Base-by-base conservation (phyloP, 2,113 vertebrate genomes). In the Chaenocephalus aceratus region DNA sequence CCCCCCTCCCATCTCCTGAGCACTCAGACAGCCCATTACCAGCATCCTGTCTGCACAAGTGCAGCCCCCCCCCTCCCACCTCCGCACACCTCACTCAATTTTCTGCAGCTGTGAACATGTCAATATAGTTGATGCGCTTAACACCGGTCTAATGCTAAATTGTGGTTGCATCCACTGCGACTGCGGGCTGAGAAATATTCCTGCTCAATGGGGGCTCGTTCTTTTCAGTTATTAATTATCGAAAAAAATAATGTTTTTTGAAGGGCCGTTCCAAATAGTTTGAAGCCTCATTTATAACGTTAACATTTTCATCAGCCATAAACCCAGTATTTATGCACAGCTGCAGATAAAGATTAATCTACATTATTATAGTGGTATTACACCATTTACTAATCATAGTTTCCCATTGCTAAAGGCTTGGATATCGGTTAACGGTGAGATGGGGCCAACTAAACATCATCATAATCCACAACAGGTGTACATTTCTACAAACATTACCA, bases 51-150 rank as follows among this genome's bases (percentile, higher is more conserved):
- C 80, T 77, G 65, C 71, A 70, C 62, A 0, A 60, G 68, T 75
- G 48, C 63, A 78, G 73, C 41, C 75, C 52, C 69, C 34, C 69
- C 51, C 2, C 21, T 5, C 58, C 30, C 86, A 30, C 54, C 79
- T 74, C 74, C 30, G 75, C 80, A 89, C 80, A 84, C 68, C 87
- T 89, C 80, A 80, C 84, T 93, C 89, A 92, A 94, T 93, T 93
- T 94, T 93, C 89, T 92, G 93, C 94, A 84, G 89, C 87, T 88
- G 87, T 93, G 93, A 91, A 88, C 92, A 91, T 84, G 89, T 80
- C 83, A 89, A 83, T 89, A 91, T 74, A 85, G 88, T 80, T 86
- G 88, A 93, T 85, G 81, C n/a, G 83, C 84, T 88, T 78, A 92
- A 89, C 74, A 84, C 77, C 61, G 53, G 87, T 76, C 80, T 86